phyloP scores from a whole-genome alignment of 1,140 invertebrate genomes.

The Platyscapa corneri region DNA sequence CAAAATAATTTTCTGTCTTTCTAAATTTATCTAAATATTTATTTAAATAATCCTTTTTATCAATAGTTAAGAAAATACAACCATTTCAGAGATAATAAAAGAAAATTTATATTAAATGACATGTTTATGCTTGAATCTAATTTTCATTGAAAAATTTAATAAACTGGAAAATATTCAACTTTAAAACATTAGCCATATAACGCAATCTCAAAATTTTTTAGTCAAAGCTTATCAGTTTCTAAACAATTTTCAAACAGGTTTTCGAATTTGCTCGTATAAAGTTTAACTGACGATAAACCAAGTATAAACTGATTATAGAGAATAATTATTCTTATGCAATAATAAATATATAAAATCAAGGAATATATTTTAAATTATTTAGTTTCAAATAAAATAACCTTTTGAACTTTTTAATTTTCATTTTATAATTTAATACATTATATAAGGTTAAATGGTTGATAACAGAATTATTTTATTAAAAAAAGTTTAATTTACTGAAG shows the following conservation, averaged over 20 bases:
- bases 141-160: no score
- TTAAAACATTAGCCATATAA: not conserved
- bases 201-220: conserved; percentile 10
- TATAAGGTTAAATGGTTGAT: no score
- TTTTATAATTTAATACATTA: no score
- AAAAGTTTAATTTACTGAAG: no score
- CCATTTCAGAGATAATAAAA: not conserved
- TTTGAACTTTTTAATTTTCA: no score
- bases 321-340: not conserved
- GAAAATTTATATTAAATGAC: no score
- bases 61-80: no score
- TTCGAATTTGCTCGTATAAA: not conserved
- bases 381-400: not conserved
- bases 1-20: no score
- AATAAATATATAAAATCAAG: not conserved
- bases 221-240: conserved; percentile 16
- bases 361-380: not conserved
- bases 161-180: not conserved
- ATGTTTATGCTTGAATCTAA: no score
- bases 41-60: not conserved
- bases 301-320: not conserved
- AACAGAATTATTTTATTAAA: no score
- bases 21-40: no score
- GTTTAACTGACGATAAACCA: not conserved
- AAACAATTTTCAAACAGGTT: conserved; percentile 4